phyloP scores from a whole-genome alignment of 2,888 invertebrate genomes.

The Pseudococcus longispinus region DNA sequence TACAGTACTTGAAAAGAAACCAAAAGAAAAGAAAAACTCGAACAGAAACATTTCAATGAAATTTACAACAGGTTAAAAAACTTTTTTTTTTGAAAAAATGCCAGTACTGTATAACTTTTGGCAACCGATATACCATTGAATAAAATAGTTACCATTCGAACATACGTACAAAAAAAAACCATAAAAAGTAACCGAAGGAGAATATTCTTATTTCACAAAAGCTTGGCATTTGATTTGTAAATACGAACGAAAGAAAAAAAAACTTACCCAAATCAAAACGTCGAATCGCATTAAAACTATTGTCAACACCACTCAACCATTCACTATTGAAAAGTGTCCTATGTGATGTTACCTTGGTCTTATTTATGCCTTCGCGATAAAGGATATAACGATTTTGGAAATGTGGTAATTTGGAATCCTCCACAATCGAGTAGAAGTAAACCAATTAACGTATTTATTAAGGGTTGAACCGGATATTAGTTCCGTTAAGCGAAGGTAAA shows the following conservation, averaged over 20 bases:
- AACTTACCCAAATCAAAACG: background rate
- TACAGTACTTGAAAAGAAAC: background rate
- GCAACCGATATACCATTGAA: background rate
- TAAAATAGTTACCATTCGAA: background rate
- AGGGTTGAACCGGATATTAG: slow-evolving; percentile 37
- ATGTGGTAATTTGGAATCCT: background rate
- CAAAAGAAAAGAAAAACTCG: background rate
- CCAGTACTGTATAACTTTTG: background rate
- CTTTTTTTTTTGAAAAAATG: slow-evolving; percentile 11
- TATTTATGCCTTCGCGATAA: slow-evolving; percentile 10
- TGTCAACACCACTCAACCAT: background rate
- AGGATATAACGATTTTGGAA: background rate
- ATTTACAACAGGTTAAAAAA: slow-evolving; percentile 24
- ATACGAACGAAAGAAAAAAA: background rate
- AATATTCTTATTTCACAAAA: background rate
- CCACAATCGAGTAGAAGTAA: background rate
- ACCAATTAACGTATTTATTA: background rate
- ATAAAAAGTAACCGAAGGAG: background rate
- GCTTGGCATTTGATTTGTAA: background rate
- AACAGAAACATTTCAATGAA: background rate
- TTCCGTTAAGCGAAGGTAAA: slow-evolving; percentile 21
- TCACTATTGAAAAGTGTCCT: background rate
- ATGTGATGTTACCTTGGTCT: background rate
- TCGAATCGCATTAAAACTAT: background rate
- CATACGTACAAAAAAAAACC: no score